Evolutionary conservation across 2,797 vertebrate species (phyloP).

Genomic region (Sciurus vulgaris): DNA sequence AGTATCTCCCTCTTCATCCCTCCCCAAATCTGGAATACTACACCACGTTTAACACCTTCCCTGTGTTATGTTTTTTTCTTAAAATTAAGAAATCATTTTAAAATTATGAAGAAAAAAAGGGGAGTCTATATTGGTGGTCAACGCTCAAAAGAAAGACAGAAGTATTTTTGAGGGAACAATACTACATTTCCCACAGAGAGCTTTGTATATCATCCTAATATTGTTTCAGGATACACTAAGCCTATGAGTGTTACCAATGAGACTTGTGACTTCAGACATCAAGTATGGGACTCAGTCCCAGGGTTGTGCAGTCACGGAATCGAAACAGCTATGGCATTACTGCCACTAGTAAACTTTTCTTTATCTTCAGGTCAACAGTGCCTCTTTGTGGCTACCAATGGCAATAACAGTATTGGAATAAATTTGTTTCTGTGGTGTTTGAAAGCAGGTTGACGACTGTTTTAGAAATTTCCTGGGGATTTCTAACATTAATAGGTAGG

Average conservation of each 20-base stretch:
- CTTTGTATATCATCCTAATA: not conserved
- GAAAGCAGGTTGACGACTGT: not conserved
- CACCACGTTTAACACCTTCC: constrained; percentile 92
- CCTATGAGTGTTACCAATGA: not conserved
- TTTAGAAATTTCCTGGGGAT: constrained; percentile 8
- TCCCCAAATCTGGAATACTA: constrained; percentile 88
- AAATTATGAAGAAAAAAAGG: constrained; percentile 86
- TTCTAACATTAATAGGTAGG: not conserved
- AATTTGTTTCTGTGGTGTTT: not conserved
- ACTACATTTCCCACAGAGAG: not conserved
- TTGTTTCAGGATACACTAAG: not conserved
- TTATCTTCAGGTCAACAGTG: not conserved
- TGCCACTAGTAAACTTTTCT: not conserved
- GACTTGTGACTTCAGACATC: not conserved
- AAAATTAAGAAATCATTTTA: constrained; percentile 91
- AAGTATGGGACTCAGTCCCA: not conserved
- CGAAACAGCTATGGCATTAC: not conserved
- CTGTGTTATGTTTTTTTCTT: constrained; percentile 89
- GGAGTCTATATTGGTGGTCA: not conserved
- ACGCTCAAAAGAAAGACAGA: not conserved
- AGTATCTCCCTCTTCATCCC: constrained; percentile 90
- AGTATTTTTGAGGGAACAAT: not conserved
- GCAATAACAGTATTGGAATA: not conserved
- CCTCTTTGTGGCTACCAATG: not conserved
- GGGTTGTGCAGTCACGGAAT: not conserved